These are phyloP conservation scores for Moxostoma hubbsi DNA, from an alignment of 2,797 vertebrate species.

Conservation along the genomic window DNA sequence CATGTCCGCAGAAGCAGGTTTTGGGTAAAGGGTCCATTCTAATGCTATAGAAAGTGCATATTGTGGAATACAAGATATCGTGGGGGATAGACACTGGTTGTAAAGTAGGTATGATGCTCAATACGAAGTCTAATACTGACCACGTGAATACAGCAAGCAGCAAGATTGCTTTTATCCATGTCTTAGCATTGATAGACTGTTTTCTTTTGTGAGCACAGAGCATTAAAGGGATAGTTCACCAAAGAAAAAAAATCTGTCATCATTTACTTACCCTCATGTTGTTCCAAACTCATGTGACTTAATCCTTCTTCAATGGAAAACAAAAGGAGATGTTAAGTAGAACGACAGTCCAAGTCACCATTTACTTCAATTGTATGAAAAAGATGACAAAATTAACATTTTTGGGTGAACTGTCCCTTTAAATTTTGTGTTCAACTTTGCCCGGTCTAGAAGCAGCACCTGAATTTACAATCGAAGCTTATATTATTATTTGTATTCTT, in stretches of 20 bases:
- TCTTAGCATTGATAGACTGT: slow-evolving; percentile 20
- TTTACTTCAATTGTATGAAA: too few relatives aligned
- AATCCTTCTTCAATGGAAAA: too few relatives aligned
- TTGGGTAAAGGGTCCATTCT: slow-evolving; percentile 51
- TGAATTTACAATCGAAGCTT: slow-evolving; percentile 42
- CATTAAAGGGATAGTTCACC: neutral
- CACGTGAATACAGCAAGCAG: slow-evolving; percentile 31
- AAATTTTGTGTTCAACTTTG: slow-evolving; percentile 2
- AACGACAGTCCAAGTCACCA: too few relatives aligned
- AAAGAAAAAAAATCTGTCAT: too few relatives aligned
- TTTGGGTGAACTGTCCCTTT: neutral
- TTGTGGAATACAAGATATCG: slow-evolving; percentile 31
- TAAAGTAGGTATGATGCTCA: slow-evolving; percentile 12
- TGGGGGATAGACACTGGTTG: slow-evolving; percentile 17
- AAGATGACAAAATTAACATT: too few relatives aligned
- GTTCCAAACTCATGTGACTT: too few relatives aligned
- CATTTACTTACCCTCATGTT: too few relatives aligned
- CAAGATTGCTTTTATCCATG: slow-evolving; percentile 21
- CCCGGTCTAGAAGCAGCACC: slow-evolving; percentile 74
- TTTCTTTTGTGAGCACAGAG: slow-evolving; percentile 8
- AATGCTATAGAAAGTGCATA: slow-evolving; percentile 55
- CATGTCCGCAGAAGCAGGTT: slow-evolving; percentile 44
- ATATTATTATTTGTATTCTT: slow-evolving; percentile 26
- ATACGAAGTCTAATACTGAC: slow-evolving; percentile 9
- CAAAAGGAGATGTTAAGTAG: too few relatives aligned